A percentile compares a stretch with the other conserved stretches of the same genome.
These are phyloP conservation scores for Corythornis madagascariensis DNA, from an alignment of 2,113 vertebrate genomes.

Conservation along the genomic window DNA sequence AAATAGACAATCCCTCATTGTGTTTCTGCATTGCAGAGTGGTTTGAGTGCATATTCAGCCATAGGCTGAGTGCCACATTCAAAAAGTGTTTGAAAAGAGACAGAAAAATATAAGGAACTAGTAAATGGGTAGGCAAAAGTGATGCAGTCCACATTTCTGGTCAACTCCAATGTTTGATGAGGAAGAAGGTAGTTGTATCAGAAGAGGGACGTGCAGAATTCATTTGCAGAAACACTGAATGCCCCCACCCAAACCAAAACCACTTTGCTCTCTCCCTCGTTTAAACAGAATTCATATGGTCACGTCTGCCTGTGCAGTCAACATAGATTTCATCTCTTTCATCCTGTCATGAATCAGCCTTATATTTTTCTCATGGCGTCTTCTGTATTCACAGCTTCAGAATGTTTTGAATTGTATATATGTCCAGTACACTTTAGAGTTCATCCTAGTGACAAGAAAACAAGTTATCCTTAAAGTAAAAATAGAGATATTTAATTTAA, in stretches of 20 bases:
- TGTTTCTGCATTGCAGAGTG: constrained; percentile 60
- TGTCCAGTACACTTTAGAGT: constrained; percentile 65
- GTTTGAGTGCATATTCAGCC: constrained; percentile 51
- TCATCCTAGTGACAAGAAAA: constrained; percentile 75
- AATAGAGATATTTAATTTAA: not conserved
- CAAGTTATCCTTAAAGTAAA: not conserved
- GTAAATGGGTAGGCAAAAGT: not conserved
- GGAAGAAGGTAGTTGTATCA: not conserved
- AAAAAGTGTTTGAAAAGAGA: constrained; percentile 27
- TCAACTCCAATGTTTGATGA: not conserved
- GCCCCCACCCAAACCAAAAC: constrained; percentile 2
- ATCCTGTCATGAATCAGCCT: constrained; percentile 7
- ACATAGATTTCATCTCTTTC: not conserved
- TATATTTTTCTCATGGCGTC: constrained; percentile 34
- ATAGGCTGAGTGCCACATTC: constrained; percentile 34
- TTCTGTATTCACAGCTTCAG: constrained; percentile 58
- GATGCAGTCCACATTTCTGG: not conserved
- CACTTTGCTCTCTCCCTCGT: not conserved
- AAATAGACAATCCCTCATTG: constrained; percentile 9
- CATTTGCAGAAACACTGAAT: not conserved
- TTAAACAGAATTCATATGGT: constrained; percentile 2
- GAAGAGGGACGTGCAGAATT: not conserved
- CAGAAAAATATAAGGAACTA: constrained; percentile 26
- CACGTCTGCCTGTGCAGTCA: not conserved
- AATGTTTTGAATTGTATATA: not conserved